These are phyloP conservation scores for Anser brachyrhynchus DNA, from an alignment of 2,113 vertebrate genomes.

Conservation along the genomic window DNA sequence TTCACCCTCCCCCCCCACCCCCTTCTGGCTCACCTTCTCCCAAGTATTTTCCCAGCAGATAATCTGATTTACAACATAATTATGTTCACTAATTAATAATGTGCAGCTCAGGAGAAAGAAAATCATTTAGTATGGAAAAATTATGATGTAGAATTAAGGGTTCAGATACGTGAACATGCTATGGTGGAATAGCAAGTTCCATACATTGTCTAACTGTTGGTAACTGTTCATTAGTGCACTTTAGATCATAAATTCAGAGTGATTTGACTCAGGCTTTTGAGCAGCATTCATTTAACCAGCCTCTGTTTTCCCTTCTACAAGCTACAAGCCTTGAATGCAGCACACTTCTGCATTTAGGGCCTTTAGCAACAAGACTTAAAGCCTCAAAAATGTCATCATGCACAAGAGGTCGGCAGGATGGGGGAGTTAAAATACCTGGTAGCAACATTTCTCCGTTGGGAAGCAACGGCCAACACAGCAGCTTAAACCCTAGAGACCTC, in stretches of 20 bases:
- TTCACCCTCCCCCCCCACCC: background rate
- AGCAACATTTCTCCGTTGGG: conserved; percentile 32
- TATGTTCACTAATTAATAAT: conserved; percentile 18
- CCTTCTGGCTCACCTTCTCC: background rate
- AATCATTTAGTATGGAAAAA: background rate
- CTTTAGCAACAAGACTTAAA: conserved; percentile 47
- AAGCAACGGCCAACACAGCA: background rate
- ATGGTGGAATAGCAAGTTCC: background rate
- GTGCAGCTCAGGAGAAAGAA: background rate
- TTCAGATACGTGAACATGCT: background rate
- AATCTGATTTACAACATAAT: conserved; percentile 15
- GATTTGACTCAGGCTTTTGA: background rate
- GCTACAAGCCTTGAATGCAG: background rate
- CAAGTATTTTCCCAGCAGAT: background rate
- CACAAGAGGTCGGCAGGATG: conserved; percentile 35
- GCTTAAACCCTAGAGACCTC: conserved; percentile 9
- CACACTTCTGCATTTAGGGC: conserved; percentile 31
- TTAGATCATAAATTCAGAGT: background rate
- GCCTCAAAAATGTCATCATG: conserved; percentile 32
- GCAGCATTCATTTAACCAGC: background rate
- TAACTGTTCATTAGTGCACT: background rate
- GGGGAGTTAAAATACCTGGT: conserved; percentile 47
- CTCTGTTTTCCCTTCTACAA: background rate
- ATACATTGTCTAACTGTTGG: background rate
- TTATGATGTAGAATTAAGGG: background rate